Evolutionary conservation across 2,888 invertebrate genomes (phyloP).

Genomic region (Eupithecia subfuscata): DNA sequence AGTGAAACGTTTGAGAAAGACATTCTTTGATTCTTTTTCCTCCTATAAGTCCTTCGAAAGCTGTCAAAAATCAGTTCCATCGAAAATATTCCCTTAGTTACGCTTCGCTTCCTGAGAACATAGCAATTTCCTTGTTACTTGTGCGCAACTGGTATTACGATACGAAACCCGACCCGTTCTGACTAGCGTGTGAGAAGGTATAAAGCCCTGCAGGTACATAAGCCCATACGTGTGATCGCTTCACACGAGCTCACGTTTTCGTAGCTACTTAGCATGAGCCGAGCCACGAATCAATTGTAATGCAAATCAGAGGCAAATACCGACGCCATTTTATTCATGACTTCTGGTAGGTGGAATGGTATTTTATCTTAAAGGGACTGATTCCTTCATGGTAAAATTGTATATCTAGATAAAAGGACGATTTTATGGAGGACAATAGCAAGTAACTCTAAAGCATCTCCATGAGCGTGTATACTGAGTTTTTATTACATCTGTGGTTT

Average conservation of each 20-base stretch:
- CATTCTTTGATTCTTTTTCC: background rate
- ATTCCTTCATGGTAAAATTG: too few relatives aligned
- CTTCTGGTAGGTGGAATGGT: slow-evolving; percentile 21
- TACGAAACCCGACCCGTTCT: background rate
- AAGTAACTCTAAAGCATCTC: background rate
- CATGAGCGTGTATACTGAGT: background rate
- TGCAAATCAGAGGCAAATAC: slow-evolving; percentile 66
- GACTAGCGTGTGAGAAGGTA: background rate
- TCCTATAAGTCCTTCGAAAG: background rate
- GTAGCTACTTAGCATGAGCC: slow-evolving; percentile 43
- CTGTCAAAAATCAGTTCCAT: background rate
- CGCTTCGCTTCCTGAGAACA: background rate
- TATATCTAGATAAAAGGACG: background rate
- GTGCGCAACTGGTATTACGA: background rate
- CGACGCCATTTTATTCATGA: slow-evolving; percentile 50
- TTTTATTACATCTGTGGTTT: too few relatives aligned
- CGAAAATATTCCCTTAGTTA: background rate
- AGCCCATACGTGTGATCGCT: slow-evolving; percentile 13
- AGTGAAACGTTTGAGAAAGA: background rate
- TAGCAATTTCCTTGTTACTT: background rate
- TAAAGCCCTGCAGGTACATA: background rate
- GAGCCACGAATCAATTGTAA: slow-evolving; percentile 46
- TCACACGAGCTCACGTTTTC: slow-evolving; percentile 37
- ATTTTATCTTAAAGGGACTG: slow-evolving; percentile 1
- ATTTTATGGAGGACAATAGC: background rate